A percentile compares a stretch with the other conserved stretches of the same genome.
phyloP scores from a whole-genome alignment of 1,140 invertebrate genomes.

The Drosophila lacertosa region DNA sequence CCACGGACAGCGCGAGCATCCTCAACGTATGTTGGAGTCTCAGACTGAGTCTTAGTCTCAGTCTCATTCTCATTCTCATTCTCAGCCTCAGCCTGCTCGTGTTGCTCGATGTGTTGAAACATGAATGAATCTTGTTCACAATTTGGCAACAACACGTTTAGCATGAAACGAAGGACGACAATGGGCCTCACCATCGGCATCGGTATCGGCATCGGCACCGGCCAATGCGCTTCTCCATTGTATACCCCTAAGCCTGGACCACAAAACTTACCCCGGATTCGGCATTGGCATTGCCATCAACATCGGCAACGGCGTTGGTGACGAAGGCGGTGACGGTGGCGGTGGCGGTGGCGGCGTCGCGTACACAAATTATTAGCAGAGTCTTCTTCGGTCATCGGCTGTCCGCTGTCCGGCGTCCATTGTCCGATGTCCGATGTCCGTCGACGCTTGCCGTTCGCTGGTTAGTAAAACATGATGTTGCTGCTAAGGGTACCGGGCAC shows the following conservation, averaged over 20 bases:
- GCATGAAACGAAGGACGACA: slow-evolving; percentile 79
- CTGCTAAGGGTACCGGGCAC: slow-evolving; percentile 73
- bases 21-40: not conserved
- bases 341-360: slow-evolving; percentile 55
- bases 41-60: not conserved
- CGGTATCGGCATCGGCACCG: too few species aligned
- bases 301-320: slow-evolving; percentile 34
- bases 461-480: slow-evolving; percentile 81
- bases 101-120: slow-evolving; percentile 81
- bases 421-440: slow-evolving; percentile 15
- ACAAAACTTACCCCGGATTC: slow-evolving; percentile 6
- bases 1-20: slow-evolving; percentile 21
- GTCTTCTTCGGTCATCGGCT: slow-evolving; percentile 35
- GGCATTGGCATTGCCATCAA: slow-evolving; percentile 13
- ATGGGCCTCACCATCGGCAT: too few species aligned
- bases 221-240: slow-evolving; percentile 1
- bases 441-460: slow-evolving; percentile 53
- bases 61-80: not conserved
- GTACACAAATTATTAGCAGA: slow-evolving; percentile 80
- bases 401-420: slow-evolving; percentile 8
- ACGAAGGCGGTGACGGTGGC: not conserved
- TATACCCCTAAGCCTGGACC: slow-evolving; percentile 10
- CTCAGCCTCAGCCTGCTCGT: slow-evolving; percentile 32
- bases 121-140: slow-evolving; percentile 82
- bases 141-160: slow-evolving; percentile 82